Conservation (phyloP, 2,797 vertebrate genomes). For the Sus cebifrons region DNA sequence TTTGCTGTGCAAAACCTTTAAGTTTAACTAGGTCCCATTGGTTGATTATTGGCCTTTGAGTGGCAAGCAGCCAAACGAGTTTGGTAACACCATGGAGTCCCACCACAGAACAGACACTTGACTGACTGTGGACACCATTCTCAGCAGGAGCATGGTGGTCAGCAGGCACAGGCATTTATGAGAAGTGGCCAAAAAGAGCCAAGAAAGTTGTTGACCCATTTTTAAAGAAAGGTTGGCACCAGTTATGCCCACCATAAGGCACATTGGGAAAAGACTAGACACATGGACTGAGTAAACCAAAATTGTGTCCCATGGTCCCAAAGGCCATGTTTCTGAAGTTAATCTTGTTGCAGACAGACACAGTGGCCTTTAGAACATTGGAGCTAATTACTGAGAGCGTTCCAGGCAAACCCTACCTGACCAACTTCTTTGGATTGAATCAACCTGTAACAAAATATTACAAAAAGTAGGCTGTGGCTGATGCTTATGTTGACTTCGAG, state of each 20-base stretch:
- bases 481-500: background rate
- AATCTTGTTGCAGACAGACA: background rate
- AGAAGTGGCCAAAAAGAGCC: background rate
- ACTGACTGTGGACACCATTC: rapidly evolving
- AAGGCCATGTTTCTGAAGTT: background rate
- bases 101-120: background rate
- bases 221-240: background rate
- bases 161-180: background rate
- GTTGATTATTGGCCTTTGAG: too few species aligned
- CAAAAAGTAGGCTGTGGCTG: background rate
- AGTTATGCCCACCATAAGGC: background rate
- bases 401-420: background rate
- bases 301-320: background rate
- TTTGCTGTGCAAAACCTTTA: too few species aligned
- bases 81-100: background rate
- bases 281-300: background rate
- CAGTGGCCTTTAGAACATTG: background rate
- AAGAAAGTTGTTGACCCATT: background rate
- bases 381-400: background rate
- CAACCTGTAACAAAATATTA: background rate
- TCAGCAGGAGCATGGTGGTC: background rate
- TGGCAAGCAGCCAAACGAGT: too few species aligned
- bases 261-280: background rate
- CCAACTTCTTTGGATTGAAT: background rate
- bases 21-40: too few species aligned